These are phyloP conservation scores for Hydra vulgaris DNA, from an alignment of 30 jellyfish, hydroid and myxozoan species.

Conservation along the genomic window DNA sequence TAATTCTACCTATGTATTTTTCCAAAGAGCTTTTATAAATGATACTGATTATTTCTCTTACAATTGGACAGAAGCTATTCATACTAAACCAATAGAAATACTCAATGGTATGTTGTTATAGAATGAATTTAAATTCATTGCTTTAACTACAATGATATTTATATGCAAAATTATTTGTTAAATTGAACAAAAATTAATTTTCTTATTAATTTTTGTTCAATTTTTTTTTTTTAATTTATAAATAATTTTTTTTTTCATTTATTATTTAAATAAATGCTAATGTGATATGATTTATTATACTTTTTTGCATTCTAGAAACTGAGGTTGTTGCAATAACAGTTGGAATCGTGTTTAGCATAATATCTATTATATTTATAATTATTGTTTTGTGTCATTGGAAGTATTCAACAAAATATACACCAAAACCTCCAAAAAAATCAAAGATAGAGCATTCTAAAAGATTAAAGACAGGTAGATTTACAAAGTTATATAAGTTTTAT, in stretches of 20 bases:
- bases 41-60: neutral
- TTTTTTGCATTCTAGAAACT: neutral
- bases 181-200: too few relatives aligned
- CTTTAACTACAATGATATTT: too few relatives aligned
- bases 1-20: neutral
- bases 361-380: conserved; percentile 12
- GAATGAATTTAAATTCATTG: too few relatives aligned
- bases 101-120: conserved; percentile 13
- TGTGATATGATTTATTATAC: too few relatives aligned
- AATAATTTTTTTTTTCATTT: too few relatives aligned
- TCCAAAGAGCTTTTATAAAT: conserved; percentile 15
- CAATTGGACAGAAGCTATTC: conserved; percentile 11
- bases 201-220: too few relatives aligned
- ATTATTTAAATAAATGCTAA: too few relatives aligned
- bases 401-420: conserved; percentile 18
- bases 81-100: neutral
- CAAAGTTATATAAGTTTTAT: neutral
- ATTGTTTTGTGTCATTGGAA: conserved; percentile 20
- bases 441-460: conserved; percentile 2
- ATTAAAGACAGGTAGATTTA: conserved; percentile 18
- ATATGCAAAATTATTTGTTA: too few relatives aligned
- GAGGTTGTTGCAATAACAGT: conserved; percentile 18
- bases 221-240: too few relatives aligned
- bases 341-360: conserved; percentile 17
- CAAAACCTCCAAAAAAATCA: conserved; percentile 24